These are phyloP conservation scores for Bicyclus anynana DNA, from an alignment of 1,140 invertebrate genomes.

Conservation along the genomic window DNA sequence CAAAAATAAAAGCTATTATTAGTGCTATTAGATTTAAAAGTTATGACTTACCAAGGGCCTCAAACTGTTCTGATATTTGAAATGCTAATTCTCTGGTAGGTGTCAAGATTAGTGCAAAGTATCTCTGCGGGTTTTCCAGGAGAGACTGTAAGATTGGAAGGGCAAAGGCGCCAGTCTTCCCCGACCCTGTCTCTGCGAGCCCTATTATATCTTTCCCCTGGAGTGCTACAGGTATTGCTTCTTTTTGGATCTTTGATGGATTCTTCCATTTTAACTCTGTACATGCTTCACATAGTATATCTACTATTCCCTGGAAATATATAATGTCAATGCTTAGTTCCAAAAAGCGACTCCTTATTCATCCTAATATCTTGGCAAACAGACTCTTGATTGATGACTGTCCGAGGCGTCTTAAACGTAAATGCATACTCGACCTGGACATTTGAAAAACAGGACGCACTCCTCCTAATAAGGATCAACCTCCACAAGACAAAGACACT, in stretches of 20 bases:
- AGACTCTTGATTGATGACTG: too few relatives aligned
- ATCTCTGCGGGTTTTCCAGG: conserved; percentile 93
- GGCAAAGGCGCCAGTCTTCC: conserved; percentile 98
- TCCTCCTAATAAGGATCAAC: too few relatives aligned
- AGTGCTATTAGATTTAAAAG: background rate
- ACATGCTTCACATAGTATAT: conserved; percentile 94
- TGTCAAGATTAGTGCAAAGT: conserved; percentile 96
- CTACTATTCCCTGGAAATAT: conserved; percentile 88
- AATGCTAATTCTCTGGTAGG: conserved; percentile 98
- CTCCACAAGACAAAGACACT: too few relatives aligned
- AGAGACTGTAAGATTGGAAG: conserved; percentile 95
- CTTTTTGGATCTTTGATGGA: conserved; percentile 96
- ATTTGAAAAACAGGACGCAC: too few relatives aligned
- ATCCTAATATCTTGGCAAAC: too few relatives aligned
- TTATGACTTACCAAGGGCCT: conserved; percentile 86
- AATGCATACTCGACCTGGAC: too few relatives aligned
- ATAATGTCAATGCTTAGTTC: too few relatives aligned
- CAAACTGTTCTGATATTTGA: conserved; percentile 97
- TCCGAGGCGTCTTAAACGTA: too few relatives aligned
- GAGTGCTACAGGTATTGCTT: conserved; percentile 94
- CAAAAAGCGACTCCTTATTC: too few relatives aligned
- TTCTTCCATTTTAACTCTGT: conserved; percentile 94
- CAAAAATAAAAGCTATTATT: too few relatives aligned
- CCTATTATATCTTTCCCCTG: conserved; percentile 97
- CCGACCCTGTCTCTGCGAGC: conserved; percentile 97